Evolutionary conservation across 2,113 vertebrate species (phyloP).

Genomic region (Pardalotus punctatus): DNA sequence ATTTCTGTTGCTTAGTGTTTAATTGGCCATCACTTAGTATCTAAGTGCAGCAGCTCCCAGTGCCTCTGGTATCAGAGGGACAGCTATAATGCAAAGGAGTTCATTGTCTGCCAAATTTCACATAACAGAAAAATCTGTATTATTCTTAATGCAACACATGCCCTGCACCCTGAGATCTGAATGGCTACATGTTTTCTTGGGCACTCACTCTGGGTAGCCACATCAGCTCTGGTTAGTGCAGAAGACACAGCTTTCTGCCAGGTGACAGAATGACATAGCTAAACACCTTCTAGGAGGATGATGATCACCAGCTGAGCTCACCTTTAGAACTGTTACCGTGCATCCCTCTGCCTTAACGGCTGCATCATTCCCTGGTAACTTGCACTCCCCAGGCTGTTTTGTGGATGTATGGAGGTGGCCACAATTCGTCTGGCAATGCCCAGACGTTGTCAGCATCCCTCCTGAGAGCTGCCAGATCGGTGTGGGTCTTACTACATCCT

Average conservation of each 20-base stretch:
- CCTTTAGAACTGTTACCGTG: neutral
- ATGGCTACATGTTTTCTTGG: neutral
- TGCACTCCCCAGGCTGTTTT: neutral
- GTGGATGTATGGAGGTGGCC: fast-evolving
- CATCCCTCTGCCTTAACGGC: neutral
- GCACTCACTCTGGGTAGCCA: neutral
- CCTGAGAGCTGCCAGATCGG: fast-evolving
- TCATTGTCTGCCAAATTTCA: neutral
- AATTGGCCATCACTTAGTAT: neutral
- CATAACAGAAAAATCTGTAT: neutral
- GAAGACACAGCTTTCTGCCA: neutral
- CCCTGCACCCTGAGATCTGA: neutral
- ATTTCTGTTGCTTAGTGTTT: neutral
- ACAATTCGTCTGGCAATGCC: neutral
- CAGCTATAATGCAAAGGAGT: neutral
- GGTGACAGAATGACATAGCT: neutral
- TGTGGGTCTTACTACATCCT: neutral
- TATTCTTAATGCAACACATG: neutral
- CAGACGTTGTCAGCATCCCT: neutral
- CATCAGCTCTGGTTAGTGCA: neutral
- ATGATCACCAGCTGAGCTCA: neutral
- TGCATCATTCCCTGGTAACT: neutral
- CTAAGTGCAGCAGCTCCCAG: neutral
- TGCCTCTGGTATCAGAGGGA: neutral
- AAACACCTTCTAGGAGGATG: neutral